Evolutionary conservation across 1,140 invertebrate genomes (phyloP).

Genomic region (Choristoneura fumiferana): DNA sequence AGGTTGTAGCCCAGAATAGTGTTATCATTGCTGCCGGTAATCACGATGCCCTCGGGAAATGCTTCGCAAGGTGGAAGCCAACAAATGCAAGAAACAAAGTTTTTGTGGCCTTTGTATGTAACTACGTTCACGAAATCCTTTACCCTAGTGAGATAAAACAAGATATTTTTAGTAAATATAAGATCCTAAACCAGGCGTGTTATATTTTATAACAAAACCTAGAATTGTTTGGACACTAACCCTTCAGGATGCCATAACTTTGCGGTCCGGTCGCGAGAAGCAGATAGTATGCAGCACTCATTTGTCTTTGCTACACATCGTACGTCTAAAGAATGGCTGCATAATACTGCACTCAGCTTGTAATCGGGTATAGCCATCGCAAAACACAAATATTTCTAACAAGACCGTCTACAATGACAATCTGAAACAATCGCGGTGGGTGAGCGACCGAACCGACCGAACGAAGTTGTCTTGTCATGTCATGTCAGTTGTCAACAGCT

Average conservation of each 20-base stretch:
- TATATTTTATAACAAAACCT: no score
- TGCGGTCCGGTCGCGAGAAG: conserved; percentile 91
- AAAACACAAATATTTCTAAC: conserved; percentile 31
- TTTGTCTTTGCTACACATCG: conserved; percentile 84
- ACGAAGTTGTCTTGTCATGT: conserved; percentile 48
- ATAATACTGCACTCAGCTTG: conserved; percentile 87
- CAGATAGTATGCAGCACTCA: conserved; percentile 88
- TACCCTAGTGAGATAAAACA: conserved; percentile 70
- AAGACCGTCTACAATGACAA: conserved; percentile 21
- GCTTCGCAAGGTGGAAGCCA: conserved; percentile 84
- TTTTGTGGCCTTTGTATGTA: conserved; percentile 89
- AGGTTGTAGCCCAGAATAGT: conserved; percentile 88
- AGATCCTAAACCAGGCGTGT: no score
- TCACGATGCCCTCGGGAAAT: conserved; percentile 87
- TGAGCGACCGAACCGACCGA: conserved; percentile 17
- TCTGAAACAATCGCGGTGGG: conserved; percentile 33
- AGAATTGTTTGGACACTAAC: conserved; percentile 75
- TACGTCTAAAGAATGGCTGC: conserved; percentile 92
- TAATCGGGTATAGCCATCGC: conserved; percentile 79
- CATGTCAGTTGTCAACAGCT: conserved; percentile 18
- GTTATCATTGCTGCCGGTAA: conserved; percentile 94
- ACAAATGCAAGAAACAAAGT: conserved; percentile 91
- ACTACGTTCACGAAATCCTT: conserved; percentile 80
- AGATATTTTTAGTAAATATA: conserved; percentile 27
- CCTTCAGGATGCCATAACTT: conserved; percentile 90